Conservation (phyloP, 2,797 vertebrate species). For the Sebastes goodei region DNA sequence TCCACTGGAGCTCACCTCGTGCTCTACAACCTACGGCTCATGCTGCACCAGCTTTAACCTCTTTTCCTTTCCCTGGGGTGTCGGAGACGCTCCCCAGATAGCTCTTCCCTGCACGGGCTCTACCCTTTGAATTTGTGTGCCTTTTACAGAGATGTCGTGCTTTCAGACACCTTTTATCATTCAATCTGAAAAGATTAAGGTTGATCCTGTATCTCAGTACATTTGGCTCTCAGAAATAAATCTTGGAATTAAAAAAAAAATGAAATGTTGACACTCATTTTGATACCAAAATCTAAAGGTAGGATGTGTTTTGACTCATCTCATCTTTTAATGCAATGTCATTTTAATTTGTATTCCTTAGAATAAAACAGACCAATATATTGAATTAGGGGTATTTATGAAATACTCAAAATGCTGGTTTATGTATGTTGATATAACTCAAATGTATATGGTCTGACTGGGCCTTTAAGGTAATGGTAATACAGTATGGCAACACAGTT, state of each 20-base stretch:
- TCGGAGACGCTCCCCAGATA: constrained; percentile 15
- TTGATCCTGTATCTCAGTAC: not conserved
- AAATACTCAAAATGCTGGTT: not conserved
- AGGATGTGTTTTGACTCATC: not conserved
- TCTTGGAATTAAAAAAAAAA: not conserved
- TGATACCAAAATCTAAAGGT: not conserved
- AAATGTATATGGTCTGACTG: not conserved
- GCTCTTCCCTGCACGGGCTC: not conserved
- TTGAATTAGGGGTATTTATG: not conserved
- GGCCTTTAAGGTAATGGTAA: not conserved
- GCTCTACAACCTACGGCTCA: constrained; percentile 10
- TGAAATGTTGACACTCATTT: not conserved
- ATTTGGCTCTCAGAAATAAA: not conserved
- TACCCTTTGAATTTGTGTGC: constrained; percentile 1
- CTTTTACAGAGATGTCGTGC: constrained; percentile 21
- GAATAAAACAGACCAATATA: not conserved
- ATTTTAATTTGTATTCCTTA: not conserved
- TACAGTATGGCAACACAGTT: not conserved
- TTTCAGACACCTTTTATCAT: constrained; percentile 17
- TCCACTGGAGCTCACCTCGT: constrained; percentile 7
- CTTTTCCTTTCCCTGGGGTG: constrained; percentile 34
- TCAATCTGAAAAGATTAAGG: constrained; percentile 6
- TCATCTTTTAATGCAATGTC: not conserved
- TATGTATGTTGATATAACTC: not conserved
- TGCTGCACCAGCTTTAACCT: constrained; percentile 14